Base-by-base conservation (phyloP, 2,797 vertebrate species). In the Epinephelus coioides region DNA sequence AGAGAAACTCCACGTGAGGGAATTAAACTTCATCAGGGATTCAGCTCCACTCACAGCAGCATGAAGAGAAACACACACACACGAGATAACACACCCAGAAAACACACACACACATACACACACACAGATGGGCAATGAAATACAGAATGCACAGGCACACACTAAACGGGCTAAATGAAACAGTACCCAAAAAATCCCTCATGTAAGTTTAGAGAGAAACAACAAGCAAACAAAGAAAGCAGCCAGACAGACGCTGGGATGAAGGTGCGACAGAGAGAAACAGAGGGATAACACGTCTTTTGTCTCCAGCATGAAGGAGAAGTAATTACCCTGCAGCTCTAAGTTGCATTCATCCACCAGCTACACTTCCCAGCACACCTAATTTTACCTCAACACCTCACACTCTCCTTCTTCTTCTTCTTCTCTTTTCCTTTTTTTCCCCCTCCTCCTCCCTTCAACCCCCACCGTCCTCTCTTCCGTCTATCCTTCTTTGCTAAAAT, bases 1-100 rank as follows among this genome's bases (percentile, higher is more conserved):
- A 88, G 85, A 91, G 84, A 88, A 92, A 87, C 82, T 86, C 91
- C 91, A 90, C 85, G 78, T 86, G 86, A 91, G 92, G 92, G 92
- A 93, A 92, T 92, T 93, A 90, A 89, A 92, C 91, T 88, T 89
- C 88, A 88, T 90, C 90, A 80, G 91, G 89, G 90, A 93, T 90
- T 93, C 86, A 79, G 83, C 73, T 79, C 81, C 82, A 69, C 83
- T 87, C 83, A 69, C 84, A 81, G 84, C 86, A 59, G 87, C 76
- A 80, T 78, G 76, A 90, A 79, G 71, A 74, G 21, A 87, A 70
- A 51, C 64, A 73, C 81, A 81, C 69, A 70, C 72, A 56, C 70
- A 65, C 5, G 27, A 56, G 47, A 75, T 69, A 63, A 88, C 80
- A 83, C 78, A 80, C 65, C 47, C 72, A 69, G 56, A 67, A 34